Evolutionary conservation across 2,888 invertebrate genomes (phyloP).

Genomic region (Dione juno): DNA sequence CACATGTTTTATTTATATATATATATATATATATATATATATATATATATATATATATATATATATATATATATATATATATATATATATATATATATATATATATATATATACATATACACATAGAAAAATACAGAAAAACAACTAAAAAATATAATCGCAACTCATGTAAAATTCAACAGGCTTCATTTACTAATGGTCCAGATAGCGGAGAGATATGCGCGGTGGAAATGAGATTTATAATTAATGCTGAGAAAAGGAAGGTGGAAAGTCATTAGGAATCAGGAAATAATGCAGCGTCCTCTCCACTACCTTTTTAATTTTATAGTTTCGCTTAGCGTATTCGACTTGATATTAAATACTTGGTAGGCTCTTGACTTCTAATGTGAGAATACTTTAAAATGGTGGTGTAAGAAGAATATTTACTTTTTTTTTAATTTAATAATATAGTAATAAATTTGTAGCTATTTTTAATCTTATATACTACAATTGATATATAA

Average conservation of each 20-base stretch:
- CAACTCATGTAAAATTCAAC: constrained; percentile 16
- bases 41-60: no score
- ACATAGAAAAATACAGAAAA: not conserved
- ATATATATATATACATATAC: not conserved
- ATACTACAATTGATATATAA: no score
- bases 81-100: not conserved
- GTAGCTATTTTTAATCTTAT: no score
- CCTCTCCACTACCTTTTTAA: constrained; percentile 20
- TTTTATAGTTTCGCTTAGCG: constrained; percentile 15
- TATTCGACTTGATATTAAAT: constrained; percentile 10
- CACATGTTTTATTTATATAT: no score
- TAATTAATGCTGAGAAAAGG: constrained; percentile 32
- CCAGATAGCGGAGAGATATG: constrained; percentile 27
- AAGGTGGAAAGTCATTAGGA: constrained; percentile 32
- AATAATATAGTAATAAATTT: no score
- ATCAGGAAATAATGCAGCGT: constrained; percentile 39
- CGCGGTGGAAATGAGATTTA: constrained; percentile 31
- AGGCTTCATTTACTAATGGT: constrained; percentile 15
- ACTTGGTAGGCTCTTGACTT: not conserved
- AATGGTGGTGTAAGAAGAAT: not conserved
- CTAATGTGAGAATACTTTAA: not conserved
- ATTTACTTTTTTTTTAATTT: not conserved
- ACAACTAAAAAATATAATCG: constrained; percentile 12
- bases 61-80: no score
- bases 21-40: no score